phyloP scores from a whole-genome alignment of 2,888 invertebrate species.

The Orthosia gothica region DNA sequence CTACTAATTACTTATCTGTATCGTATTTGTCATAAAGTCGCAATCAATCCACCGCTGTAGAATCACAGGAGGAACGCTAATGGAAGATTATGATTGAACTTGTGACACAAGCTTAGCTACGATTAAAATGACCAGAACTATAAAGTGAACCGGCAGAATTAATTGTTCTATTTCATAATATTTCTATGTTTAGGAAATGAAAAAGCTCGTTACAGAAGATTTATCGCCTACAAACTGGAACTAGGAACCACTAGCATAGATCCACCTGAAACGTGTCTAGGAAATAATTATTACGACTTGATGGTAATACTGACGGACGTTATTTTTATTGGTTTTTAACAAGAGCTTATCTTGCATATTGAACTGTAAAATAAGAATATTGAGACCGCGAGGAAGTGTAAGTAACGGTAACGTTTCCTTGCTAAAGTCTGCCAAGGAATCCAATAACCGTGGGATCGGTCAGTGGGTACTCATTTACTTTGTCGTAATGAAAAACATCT shows the following conservation, averaged over 20 bases:
- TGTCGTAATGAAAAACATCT: neutral
- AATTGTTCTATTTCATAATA: constrained; percentile 3
- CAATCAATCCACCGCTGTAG: constrained; percentile 43
- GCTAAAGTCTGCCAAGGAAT: constrained; percentile 7
- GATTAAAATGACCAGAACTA: constrained; percentile 17
- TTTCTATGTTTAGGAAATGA: constrained; percentile 39
- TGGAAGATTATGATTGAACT: constrained; percentile 44
- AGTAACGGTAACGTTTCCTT: constrained; percentile 22
- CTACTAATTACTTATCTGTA: constrained; percentile 63
- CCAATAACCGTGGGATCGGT: neutral
- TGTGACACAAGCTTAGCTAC: constrained; percentile 19
- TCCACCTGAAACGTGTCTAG: neutral
- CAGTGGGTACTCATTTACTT: constrained; percentile 1
- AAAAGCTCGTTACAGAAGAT: constrained; percentile 37
- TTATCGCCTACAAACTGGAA: constrained; percentile 13
- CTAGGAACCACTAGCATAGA: neutral
- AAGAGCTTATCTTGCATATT: neutral
- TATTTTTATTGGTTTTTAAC: constrained; percentile 17
- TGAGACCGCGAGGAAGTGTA: constrained; percentile 21
- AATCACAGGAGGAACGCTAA: constrained; percentile 28
- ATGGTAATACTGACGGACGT: neutral
- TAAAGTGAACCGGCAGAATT: constrained; percentile 5
- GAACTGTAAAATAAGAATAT: constrained; percentile 12
- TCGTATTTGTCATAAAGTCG: constrained; percentile 58
- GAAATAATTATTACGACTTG: constrained; percentile 21